Conservation (phyloP, 2,888 invertebrate genomes). For the Bursaphelenchus okinawaensis region DNA sequence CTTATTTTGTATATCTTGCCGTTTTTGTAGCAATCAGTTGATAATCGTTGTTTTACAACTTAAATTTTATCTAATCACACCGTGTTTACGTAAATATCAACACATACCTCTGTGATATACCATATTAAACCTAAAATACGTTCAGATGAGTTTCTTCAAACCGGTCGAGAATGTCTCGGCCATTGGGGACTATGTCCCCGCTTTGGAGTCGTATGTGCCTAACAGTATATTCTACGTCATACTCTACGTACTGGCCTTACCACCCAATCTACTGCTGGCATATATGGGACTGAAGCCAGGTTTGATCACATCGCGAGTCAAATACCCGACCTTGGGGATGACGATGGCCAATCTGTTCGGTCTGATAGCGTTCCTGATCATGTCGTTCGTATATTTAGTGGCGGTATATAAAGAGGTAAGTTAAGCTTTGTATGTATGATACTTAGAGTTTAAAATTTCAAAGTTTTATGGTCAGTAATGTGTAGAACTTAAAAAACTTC, state of each 20-base stretch:
- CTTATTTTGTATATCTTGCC: too few species aligned
- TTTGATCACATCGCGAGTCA: slow-evolving; percentile 38
- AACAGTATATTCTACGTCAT: slow-evolving; percentile 38
- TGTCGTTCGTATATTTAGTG: slow-evolving; percentile 34
- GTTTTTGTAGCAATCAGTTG: too few species aligned
- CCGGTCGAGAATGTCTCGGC: slow-evolving; percentile 27
- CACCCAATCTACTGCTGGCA: slow-evolving; percentile 35
- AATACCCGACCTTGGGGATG: slow-evolving; percentile 36
- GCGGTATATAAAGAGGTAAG: slow-evolving; percentile 31
- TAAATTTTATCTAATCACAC: too few species aligned
- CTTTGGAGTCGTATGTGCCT: slow-evolving; percentile 31
- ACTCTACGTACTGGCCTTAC: slow-evolving; percentile 34
- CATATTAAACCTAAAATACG: too few species aligned
- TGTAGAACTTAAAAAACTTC: too few species aligned
- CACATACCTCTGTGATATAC: too few species aligned
- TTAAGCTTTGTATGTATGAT: neutral
- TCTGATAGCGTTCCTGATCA: slow-evolving; percentile 30
- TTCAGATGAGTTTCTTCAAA: slow-evolving; percentile 33
- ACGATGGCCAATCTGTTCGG: slow-evolving; percentile 38
- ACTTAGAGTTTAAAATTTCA: too few species aligned
- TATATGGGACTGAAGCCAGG: slow-evolving; percentile 36
- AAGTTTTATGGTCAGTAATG: too few species aligned
- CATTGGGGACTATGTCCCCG: slow-evolving; percentile 21
- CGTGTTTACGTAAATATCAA: too few species aligned
- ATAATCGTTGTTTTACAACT: too few species aligned